Evolutionary conservation across 2,888 invertebrate genomes (phyloP).

Genomic region (Drosophila meridiana): DNA sequence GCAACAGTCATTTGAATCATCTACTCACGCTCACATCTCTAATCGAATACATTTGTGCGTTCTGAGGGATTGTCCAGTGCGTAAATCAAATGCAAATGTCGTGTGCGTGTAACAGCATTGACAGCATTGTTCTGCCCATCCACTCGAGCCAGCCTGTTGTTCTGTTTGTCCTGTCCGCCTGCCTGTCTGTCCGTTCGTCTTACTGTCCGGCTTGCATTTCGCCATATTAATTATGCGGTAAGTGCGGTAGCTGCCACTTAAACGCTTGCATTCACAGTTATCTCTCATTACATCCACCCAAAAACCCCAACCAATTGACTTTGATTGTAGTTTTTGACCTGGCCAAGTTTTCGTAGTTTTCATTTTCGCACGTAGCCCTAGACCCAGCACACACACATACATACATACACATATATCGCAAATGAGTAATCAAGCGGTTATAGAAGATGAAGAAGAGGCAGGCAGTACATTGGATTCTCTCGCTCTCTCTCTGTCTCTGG

Average conservation of each 20-base stretch:
- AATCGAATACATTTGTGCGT: background rate
- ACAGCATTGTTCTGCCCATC: slow-evolving; percentile 59
- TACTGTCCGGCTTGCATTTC: slow-evolving; percentile 59
- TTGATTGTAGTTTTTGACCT: slow-evolving; percentile 62
- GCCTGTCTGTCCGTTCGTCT: slow-evolving; percentile 10
- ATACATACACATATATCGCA: slow-evolving; percentile 56
- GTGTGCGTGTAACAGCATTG: slow-evolving; percentile 66
- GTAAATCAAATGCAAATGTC: slow-evolving; percentile 80
- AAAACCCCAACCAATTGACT: slow-evolving; percentile 53
- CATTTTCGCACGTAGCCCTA: slow-evolving; percentile 72
- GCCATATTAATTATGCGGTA: slow-evolving; percentile 76
- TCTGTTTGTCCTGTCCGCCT: slow-evolving; percentile 43
- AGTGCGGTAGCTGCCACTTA: slow-evolving; percentile 63
- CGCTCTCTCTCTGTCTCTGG: slow-evolving; percentile 14
- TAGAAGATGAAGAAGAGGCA: slow-evolving; percentile 11
- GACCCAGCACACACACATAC: slow-evolving; percentile 16
- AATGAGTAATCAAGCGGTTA: slow-evolving; percentile 69
- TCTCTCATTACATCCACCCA: background rate
- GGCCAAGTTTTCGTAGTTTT: slow-evolving; percentile 59
- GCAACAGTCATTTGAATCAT: background rate
- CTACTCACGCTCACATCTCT: slow-evolving; percentile 39
- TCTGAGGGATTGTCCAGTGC: slow-evolving; percentile 59
- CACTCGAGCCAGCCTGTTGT: slow-evolving; percentile 15
- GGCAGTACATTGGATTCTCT: background rate
- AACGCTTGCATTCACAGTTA: slow-evolving; percentile 35